Evolutionary conservation across 2,797 vertebrate species (phyloP).

Genomic region (Gymnothorax reevesii): DNA sequence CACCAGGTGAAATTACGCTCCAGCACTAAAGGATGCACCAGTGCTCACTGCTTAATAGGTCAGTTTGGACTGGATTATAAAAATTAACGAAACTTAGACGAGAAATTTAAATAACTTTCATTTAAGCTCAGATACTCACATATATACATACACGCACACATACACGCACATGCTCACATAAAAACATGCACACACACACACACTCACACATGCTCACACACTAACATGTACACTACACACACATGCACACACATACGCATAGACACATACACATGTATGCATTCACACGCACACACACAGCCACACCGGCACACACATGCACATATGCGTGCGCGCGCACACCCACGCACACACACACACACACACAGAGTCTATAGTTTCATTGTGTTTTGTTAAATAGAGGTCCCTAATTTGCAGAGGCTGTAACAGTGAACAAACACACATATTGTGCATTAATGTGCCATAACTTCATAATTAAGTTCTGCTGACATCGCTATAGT

Average conservation of each 20-base stretch:
- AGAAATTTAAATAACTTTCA: conserved; percentile 64
- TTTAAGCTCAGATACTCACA: conserved; percentile 16
- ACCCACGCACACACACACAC: conserved; percentile 14
- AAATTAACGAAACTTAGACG: conserved; percentile 73
- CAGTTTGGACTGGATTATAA: conserved; percentile 70
- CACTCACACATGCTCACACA: not conserved
- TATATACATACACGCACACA: not conserved
- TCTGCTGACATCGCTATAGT: conserved; percentile 78
- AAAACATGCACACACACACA: conserved; percentile 9
- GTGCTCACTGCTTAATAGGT: conserved; percentile 71
- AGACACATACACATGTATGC: conserved; percentile 4
- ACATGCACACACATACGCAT: no score
- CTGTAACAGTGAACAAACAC: conserved; percentile 53
- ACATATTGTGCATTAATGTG: conserved; percentile 64
- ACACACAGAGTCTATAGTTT: conserved; percentile 7
- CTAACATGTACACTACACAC: no score
- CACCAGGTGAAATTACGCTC: conserved; percentile 58
- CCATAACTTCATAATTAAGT: conserved; percentile 75
- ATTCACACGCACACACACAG: conserved; percentile 24
- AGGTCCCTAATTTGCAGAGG: conserved; percentile 34
- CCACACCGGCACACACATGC: not conserved
- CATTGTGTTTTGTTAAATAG: conserved; percentile 32
- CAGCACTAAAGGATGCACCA: conserved; percentile 58
- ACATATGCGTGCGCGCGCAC: not conserved
- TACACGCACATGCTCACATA: not conserved